These are phyloP conservation scores for Melanaphis sacchari DNA, from an alignment of 1,140 invertebrate species.

Conservation along the genomic window DNA sequence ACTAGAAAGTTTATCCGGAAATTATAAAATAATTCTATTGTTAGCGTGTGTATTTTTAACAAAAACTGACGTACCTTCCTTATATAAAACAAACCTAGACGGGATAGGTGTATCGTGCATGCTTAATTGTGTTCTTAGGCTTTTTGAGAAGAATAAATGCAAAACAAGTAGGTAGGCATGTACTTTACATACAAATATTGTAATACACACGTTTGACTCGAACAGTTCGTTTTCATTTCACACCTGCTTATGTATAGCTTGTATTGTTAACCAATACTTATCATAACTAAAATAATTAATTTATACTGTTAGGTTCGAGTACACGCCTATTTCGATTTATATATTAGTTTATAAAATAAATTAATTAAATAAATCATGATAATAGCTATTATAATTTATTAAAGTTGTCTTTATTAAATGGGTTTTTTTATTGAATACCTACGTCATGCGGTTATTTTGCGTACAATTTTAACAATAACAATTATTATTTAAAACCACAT, in stretches of 20 bases:
- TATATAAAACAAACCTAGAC: not conserved
- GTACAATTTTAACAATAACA: not conserved
- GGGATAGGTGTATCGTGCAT: not conserved
- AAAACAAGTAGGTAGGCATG: not conserved
- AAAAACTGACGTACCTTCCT: not conserved
- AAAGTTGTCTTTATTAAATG: not conserved
- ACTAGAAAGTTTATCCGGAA: not conserved
- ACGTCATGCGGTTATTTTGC: not conserved
- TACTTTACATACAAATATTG: not conserved
- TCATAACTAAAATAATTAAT: not conserved
- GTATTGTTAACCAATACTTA: not conserved
- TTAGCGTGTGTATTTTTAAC: not conserved
- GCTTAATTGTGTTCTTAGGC: not conserved
- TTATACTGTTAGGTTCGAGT: not conserved
- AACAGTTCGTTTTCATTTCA: not conserved
- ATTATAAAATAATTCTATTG: constrained; percentile 11
- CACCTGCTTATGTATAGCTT: not conserved
- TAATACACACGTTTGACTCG: not conserved
- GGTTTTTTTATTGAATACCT: not conserved
- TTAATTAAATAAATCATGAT: not conserved
- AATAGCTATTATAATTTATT: not conserved
- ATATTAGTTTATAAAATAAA: not conserved
- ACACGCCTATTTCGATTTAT: not conserved
- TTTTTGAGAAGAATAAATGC: not conserved
- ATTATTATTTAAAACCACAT: not conserved